Evolutionary conservation across 2,888 invertebrate species (phyloP).

Genomic region (Phasia obesa): DNA sequence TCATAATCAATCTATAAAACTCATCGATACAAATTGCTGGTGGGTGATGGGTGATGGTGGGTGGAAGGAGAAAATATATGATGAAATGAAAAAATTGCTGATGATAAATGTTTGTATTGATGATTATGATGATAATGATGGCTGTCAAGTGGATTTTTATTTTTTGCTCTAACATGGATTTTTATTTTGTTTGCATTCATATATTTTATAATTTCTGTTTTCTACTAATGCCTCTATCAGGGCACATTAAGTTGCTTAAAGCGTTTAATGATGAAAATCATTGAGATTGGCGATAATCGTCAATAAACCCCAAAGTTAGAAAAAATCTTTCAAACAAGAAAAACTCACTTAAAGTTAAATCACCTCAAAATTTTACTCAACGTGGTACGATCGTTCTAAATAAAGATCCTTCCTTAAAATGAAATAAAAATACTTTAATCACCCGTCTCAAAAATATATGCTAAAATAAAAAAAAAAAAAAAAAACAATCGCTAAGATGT

Average conservation of each 20-base stretch:
- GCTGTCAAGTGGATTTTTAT: conserved; percentile 69
- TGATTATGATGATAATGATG: conserved; percentile 59
- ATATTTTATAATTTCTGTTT: conserved; percentile 2
- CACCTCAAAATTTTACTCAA: too few species aligned
- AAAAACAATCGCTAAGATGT: too few species aligned
- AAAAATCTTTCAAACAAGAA: too few species aligned
- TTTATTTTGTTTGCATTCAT: conserved; percentile 31
- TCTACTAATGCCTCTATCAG: neutral
- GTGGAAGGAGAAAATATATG: conserved; percentile 24
- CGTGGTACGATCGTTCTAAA: too few species aligned
- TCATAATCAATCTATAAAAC: neutral
- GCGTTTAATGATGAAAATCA: neutral
- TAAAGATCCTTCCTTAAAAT: too few species aligned
- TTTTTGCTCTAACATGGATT: conserved; percentile 57
- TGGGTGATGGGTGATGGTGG: conserved; percentile 14
- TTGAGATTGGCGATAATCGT: too few species aligned
- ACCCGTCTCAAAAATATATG: too few species aligned
- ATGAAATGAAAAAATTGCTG: conserved; percentile 65
- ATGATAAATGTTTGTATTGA: conserved; percentile 69
- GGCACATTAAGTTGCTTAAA: neutral
- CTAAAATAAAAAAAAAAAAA: too few species aligned
- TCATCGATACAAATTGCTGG: conserved; percentile 35
- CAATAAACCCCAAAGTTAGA: too few species aligned
- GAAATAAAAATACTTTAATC: too few species aligned
- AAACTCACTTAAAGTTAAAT: too few species aligned